Conservation (phyloP, 92 coral and sea anemone species). For the Palythoa grandis region DNA sequence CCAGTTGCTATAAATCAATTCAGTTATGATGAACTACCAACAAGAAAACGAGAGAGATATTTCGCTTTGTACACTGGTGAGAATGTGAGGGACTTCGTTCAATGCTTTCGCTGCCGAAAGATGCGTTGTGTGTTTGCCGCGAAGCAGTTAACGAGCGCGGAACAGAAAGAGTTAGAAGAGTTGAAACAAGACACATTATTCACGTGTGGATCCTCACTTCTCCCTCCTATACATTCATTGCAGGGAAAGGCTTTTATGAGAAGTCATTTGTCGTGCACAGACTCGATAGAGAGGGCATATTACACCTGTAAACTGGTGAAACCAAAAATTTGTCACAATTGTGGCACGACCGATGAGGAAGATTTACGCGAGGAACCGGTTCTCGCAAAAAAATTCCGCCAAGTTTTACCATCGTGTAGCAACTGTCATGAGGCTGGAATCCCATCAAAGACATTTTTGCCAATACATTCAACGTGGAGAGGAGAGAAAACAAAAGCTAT, state of each 20-base stretch:
- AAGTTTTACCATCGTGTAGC: constrained; percentile 36
- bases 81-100: constrained; percentile 43
- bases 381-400: constrained; percentile 27
- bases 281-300: constrained; percentile 33
- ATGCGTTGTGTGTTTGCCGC: constrained; percentile 41
- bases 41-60: constrained; percentile 16
- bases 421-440: constrained; percentile 34
- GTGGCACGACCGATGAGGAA: constrained; percentile 17
- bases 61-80: constrained; percentile 42
- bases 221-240: constrained; percentile 24
- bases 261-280: constrained; percentile 28
- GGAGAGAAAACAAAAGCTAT: constrained; percentile 19
- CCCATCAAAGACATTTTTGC: constrained; percentile 38
- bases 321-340: constrained; percentile 33
- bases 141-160: constrained; percentile 28
- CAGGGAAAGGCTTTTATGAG: constrained; percentile 46
- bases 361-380: constrained; percentile 27
- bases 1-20: not conserved
- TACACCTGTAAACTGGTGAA: constrained; percentile 38
- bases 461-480: constrained; percentile 28
- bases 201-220: constrained; percentile 36
- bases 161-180: constrained; percentile 20
- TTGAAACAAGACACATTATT: constrained; percentile 40
- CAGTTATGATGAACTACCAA: constrained; percentile 30
- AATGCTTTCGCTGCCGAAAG: constrained; percentile 49